Conservation (phyloP, 2,888 invertebrate genomes). For the Luperina nickerlii region DNA sequence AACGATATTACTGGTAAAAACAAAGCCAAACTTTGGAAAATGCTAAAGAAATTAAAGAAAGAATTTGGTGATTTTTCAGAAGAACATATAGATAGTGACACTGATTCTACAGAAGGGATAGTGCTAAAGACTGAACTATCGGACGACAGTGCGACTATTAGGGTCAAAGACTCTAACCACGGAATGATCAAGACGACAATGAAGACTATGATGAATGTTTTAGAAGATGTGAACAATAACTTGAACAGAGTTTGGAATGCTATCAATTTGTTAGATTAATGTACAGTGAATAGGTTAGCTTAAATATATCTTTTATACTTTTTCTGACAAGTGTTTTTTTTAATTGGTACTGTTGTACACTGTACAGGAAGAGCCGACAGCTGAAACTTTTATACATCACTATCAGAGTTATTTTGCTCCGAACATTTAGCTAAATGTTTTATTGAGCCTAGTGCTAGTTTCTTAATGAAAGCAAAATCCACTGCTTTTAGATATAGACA, state of each 20-base stretch:
- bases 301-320: constrained; percentile 39
- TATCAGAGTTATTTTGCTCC: neutral
- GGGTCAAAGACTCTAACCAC: constrained; percentile 71
- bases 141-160: constrained; percentile 74
- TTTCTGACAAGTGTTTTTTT: neutral
- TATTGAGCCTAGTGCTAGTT: neutral
- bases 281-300: constrained; percentile 68
- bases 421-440: neutral
- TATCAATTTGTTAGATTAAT: constrained; percentile 79
- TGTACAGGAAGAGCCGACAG: neutral
- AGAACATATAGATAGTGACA: constrained; percentile 65
- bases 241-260: constrained; percentile 81
- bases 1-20: constrained; percentile 76
- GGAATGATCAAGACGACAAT: constrained; percentile 80
- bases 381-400: neutral
- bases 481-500: neutral
- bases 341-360: neutral
- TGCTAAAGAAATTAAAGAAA: constrained; percentile 77
- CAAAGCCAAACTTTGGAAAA: constrained; percentile 73
- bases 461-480: neutral
- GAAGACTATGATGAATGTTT: constrained; percentile 75
- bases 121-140: constrained; percentile 74
- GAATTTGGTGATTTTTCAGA: constrained; percentile 72
- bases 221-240: constrained; percentile 82
- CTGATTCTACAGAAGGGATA: constrained; percentile 63